A percentile compares a stretch with the other conserved stretches of the same genome.
These are phyloP conservation scores for Eustalomyia histrio DNA, from an alignment of 2,888 invertebrate genomes.

Conservation along the genomic window DNA sequence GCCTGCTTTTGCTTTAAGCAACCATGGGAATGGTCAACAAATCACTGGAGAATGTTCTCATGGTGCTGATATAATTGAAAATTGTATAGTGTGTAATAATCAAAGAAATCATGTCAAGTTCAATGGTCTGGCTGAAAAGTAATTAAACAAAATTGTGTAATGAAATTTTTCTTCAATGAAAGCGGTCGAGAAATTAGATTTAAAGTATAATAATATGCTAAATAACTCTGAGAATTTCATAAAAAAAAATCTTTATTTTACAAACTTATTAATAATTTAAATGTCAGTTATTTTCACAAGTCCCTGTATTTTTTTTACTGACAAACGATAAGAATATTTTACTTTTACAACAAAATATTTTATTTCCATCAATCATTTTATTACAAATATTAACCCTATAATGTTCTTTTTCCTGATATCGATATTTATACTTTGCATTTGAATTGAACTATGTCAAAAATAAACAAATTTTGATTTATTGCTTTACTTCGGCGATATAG, in stretches of 20 bases:
- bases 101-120: constrained; percentile 80
- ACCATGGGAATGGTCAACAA: constrained; percentile 31
- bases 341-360: too few relatives aligned
- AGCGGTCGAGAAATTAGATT: not conserved
- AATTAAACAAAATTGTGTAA: not conserved
- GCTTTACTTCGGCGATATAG: too few relatives aligned
- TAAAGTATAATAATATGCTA: too few relatives aligned
- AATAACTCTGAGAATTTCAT: too few relatives aligned
- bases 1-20: constrained; percentile 5
- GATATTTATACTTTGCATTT: too few relatives aligned
- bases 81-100: constrained; percentile 33
- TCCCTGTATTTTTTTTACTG: too few relatives aligned
- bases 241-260: too few relatives aligned
- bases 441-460: too few relatives aligned
- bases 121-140: constrained; percentile 80
- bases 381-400: not conserved
- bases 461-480: too few relatives aligned
- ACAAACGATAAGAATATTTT: not conserved
- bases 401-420: too few relatives aligned
- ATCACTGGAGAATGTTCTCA: constrained; percentile 40
- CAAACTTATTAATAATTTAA: too few relatives aligned
- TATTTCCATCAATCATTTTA: not conserved
- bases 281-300: too few relatives aligned
- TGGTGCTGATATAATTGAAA: constrained; percentile 13
- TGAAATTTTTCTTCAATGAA: constrained; percentile 27